These are phyloP conservation scores for Saxidomus purpurata DNA, from an alignment of 1,140 invertebrate genomes.

Conservation along the genomic window DNA sequence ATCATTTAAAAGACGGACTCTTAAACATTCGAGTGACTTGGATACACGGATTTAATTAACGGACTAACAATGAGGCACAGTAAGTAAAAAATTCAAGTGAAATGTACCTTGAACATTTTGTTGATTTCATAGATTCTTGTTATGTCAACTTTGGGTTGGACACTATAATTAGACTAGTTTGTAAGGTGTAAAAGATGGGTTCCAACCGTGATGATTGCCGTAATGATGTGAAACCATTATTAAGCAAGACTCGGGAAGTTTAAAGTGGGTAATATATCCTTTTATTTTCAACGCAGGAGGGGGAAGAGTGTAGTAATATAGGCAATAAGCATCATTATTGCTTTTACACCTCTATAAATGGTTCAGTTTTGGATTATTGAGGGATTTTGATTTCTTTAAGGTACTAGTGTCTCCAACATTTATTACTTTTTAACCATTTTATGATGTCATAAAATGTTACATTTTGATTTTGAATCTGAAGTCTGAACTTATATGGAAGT, in stretches of 20 bases:
- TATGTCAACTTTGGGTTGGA: constrained; percentile 24
- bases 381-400: neutral
- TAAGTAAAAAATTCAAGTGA: constrained; percentile 52
- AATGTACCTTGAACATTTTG: constrained; percentile 48
- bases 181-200: constrained; percentile 25
- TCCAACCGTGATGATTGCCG: constrained; percentile 9
- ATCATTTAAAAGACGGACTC: constrained; percentile 8
- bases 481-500: no score
- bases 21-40: constrained; percentile 1
- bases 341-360: neutral
- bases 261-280: constrained; percentile 57
- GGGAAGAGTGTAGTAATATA: neutral
- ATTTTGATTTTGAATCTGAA: no score
- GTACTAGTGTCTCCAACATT: neutral
- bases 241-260: neutral
- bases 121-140: constrained; percentile 23
- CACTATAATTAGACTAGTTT: constrained; percentile 50
- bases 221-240: constrained; percentile 1
- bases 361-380: neutral
- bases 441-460: no score
- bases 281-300: constrained; percentile 22
- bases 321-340: constrained; percentile 20
- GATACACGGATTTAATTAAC: constrained; percentile 57
- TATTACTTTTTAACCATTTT: neutral
- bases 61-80: neutral